Evolutionary conservation across 2,113 vertebrate genomes (phyloP).

Genomic region (Petrocephalus zakoni): DNA sequence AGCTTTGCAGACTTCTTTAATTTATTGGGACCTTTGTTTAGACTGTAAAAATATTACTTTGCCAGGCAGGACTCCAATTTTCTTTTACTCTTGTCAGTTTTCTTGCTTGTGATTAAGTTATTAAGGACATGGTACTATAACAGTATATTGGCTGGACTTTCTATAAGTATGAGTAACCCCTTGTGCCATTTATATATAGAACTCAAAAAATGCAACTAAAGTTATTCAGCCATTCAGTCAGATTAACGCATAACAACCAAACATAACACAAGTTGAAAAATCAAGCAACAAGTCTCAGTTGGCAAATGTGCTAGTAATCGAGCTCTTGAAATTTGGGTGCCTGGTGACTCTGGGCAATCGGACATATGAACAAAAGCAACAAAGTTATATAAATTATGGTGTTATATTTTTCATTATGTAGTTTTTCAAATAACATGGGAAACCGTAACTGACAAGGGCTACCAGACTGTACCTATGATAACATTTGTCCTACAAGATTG

Average conservation of each 20-base stretch:
- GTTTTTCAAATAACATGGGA: background rate
- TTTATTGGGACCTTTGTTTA: conserved; percentile 46
- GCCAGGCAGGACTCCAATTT: conserved; percentile 49
- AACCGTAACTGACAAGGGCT: background rate
- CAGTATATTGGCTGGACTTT: conserved; percentile 10
- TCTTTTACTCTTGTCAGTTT: conserved; percentile 47
- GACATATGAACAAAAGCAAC: background rate
- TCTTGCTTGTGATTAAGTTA: conserved; percentile 32
- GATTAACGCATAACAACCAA: background rate
- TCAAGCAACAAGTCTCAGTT: background rate
- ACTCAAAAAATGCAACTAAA: background rate
- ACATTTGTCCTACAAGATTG: background rate
- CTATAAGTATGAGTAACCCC: background rate
- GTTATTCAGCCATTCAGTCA: background rate
- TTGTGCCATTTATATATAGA: background rate
- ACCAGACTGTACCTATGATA: background rate
- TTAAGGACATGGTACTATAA: conserved; percentile 36
- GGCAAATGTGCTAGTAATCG: background rate
- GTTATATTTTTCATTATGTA: background rate
- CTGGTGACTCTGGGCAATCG: background rate
- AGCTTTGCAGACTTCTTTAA: conserved; percentile 36
- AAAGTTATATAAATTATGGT: background rate
- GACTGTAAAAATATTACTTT: conserved; percentile 43
- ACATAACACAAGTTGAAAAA: background rate
- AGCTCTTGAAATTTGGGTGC: background rate